These are phyloP conservation scores for Psephotus haematonotus DNA, from an alignment of 2,113 vertebrate genomes.

Conservation along the genomic window DNA sequence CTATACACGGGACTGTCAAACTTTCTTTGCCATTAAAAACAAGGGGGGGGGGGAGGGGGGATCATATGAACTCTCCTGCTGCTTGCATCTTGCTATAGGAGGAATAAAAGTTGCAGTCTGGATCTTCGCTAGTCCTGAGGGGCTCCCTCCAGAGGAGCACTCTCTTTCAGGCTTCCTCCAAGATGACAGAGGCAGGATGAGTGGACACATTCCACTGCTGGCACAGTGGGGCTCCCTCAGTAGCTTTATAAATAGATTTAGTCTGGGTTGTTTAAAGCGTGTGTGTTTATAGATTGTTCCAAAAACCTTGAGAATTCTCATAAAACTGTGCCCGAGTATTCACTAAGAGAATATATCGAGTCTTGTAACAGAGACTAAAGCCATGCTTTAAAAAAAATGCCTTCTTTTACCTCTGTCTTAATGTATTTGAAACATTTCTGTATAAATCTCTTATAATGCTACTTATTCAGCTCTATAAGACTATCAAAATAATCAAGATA, in stretches of 20 bases:
- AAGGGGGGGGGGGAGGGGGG: neutral
- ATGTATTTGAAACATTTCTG: neutral
- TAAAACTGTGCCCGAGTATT: neutral
- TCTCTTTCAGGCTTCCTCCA: neutral
- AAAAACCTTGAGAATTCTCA: neutral
- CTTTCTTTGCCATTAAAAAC: neutral
- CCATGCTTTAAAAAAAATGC: neutral
- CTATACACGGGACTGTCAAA: no score
- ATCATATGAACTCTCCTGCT: neutral
- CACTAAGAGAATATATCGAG: neutral
- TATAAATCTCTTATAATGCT: neutral
- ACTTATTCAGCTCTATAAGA: neutral
- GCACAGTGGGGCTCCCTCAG: neutral
- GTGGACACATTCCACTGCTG: neutral
- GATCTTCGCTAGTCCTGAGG: neutral
- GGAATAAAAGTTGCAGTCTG: slow-evolving; percentile 42
- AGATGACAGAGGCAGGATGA: slow-evolving; percentile 24
- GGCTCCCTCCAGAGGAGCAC: slow-evolving; percentile 47
- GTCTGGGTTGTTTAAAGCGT: neutral
- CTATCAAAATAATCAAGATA: neutral
- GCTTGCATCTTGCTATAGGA: neutral
- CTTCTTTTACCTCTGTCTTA: neutral
- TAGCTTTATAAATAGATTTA: neutral
- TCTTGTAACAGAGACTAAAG: neutral
- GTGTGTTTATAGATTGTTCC: neutral